A percentile compares a stretch with the other conserved stretches of the same genome.
Evolutionary conservation across 2,113 vertebrate genomes (phyloP).

Genomic region (Pleuronectes platessa): DNA sequence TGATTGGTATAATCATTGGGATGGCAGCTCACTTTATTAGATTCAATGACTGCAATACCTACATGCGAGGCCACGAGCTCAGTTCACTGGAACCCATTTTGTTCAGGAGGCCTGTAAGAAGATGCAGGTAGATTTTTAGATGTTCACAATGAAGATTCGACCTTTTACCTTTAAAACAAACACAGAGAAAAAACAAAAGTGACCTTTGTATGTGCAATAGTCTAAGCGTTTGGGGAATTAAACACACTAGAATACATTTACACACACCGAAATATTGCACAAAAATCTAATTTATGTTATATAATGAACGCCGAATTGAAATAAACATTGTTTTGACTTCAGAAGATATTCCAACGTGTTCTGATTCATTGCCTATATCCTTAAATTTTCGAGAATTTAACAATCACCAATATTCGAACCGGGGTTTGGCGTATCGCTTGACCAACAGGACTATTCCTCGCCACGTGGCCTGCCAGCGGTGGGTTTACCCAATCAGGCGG

Average conservation of each 20-base stretch:
- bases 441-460: no score
- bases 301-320: not conserved
- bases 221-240: no score
- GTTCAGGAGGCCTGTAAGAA: conserved; percentile 21
- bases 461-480: no score
- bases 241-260: no score
- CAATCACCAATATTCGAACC: not conserved
- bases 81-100: not conserved
- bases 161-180: not conserved
- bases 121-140: not conserved
- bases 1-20: conserved; percentile 84
- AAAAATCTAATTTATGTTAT: not conserved
- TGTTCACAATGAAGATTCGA: not conserved
- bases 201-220: not conserved
- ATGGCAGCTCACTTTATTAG: not conserved
- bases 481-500: no score
- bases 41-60: conserved; percentile 1
- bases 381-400: not conserved
- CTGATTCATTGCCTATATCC: fast-evolving
- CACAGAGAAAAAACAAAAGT: no score
- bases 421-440: not conserved
- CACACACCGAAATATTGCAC: no score
- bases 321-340: fast-evolving
- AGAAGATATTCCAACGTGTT: fast-evolving
- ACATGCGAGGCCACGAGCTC: conserved; percentile 4